A percentile compares a stretch with the other conserved stretches of the same genome.
phyloP scores from a whole-genome alignment of 1,140 invertebrate species.

The Pseudomyrmex concolor region DNA sequence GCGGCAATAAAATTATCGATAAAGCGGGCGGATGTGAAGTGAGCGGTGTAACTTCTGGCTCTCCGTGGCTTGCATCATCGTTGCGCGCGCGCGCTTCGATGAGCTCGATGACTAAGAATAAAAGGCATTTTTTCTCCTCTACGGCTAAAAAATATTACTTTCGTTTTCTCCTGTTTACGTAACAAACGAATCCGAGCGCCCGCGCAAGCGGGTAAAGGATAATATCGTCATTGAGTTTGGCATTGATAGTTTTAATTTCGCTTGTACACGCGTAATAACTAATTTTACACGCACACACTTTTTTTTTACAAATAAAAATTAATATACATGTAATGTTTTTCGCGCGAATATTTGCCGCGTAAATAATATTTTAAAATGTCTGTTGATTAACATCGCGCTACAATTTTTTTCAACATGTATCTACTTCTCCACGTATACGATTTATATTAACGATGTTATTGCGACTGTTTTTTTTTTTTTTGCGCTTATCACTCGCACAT shows the following conservation, averaged over 20 bases:
- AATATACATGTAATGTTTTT: too few species aligned
- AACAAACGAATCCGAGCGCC: conserved; percentile 22
- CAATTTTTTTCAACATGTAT: too few species aligned
- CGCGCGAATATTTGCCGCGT: too few species aligned
- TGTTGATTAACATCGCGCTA: too few species aligned
- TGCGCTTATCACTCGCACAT: neutral
- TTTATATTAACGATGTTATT: too few species aligned
- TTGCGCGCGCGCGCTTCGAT: conserved; percentile 47
- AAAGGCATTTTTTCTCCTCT: conserved; percentile 52
- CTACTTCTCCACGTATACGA: too few species aligned
- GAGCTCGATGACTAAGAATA: conserved; percentile 58
- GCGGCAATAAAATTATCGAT: conserved; percentile 35
- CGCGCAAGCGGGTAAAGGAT: neutral
- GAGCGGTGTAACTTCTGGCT: conserved; percentile 30
- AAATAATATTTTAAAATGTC: too few species aligned
- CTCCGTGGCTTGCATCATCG: conserved; percentile 25
- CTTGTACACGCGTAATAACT: too few species aligned
- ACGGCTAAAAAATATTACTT: conserved; percentile 54
- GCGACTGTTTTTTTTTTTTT: neutral
- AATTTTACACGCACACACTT: too few species aligned
- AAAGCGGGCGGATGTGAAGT: conserved; percentile 21
- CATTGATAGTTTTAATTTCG: too few species aligned
- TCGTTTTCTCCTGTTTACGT: conserved; percentile 54
- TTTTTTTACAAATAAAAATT: too few species aligned
- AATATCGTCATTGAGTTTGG: too few species aligned